Evolutionary conservation across 2,113 vertebrate species (phyloP), one percentile per base, ranked within the genome.

Genomic region (Etia nguti): DNA sequence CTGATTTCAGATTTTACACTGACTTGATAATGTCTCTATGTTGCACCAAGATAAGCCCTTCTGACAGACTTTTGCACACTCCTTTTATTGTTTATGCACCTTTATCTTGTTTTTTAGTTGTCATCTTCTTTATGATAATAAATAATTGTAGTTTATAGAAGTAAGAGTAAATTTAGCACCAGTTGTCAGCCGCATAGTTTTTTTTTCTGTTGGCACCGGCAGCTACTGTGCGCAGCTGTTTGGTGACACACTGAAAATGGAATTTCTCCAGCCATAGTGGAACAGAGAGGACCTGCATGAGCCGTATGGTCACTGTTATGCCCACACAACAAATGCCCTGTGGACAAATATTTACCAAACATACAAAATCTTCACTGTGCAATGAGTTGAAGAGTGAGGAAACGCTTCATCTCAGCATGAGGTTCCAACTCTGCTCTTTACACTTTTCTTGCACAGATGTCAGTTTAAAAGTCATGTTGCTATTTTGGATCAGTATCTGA

Each of bases 401-500:
- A 59, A 26, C 20, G 29, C 54, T 26, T 82, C 12, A 79, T 65
- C 6, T 52, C n/a, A 75, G 65, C 24, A n/a, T 50, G 54, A 57
- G 29, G 38, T 4, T 24, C 68, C 73, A 82, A 89, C 83, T 93
- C 79, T 95, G 95, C 95, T 95, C 94, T 95, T 95, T 95, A 94
- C 81, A 95, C 93, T 94, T 94, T 94, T 94, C 93, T 92, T 89
- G 56, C 91, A 91, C 79, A 88, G 87, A 90, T 86, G 90, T 95
- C 94, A 85, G 65, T 96, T 95, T 96, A 97, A 97, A 97, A 97
- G 96, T 97, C 96, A 97, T 92, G 96, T 96, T 97, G 94, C 96
- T 97, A 97, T 97, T 97, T 96, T 95, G 77, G 96, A 93, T 86
- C 82, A 80, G 82, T 91, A n/a, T 83, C 87, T 93, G 94, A 97